A percentile compares a stretch with the other conserved stretches of the same genome.
These are phyloP conservation scores for Vireo griseus DNA, from an alignment of 2,797 vertebrate genomes.

Conservation along the genomic window DNA sequence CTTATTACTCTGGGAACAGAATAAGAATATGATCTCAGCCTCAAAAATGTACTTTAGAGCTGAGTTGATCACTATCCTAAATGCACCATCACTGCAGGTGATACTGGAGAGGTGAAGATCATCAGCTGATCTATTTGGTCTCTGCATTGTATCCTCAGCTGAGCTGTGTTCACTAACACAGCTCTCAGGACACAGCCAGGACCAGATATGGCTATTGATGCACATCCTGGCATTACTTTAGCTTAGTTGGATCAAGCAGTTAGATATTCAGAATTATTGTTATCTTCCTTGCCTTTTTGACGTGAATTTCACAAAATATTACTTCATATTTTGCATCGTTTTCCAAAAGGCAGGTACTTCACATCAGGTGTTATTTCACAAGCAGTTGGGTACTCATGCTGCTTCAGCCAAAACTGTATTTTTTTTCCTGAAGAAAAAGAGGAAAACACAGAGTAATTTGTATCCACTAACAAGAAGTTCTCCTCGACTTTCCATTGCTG, in stretches of 20 bases:
- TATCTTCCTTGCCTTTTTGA: not conserved
- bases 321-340: not conserved
- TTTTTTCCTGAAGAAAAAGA: not conserved
- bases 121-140: not conserved
- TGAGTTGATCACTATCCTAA: not conserved
- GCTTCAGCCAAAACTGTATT: not conserved
- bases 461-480: conserved; percentile 38
- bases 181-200: not conserved
- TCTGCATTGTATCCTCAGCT: not conserved
- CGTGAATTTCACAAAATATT: not conserved
- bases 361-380: not conserved
- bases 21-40: conserved; percentile 8
- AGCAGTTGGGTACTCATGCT: not conserved
- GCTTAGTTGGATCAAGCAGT: not conserved
- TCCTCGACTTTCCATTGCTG: conserved; percentile 14
- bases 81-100: not conserved
- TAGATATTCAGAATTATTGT: not conserved
- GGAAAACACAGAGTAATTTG: conserved; percentile 50
- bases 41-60: not conserved
- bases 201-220: not conserved
- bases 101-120: not conserved
- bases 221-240: not conserved
- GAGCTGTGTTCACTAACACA: not conserved
- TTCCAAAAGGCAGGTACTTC: not conserved
- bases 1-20: conserved; percentile 45